A percentile compares a stretch with the other conserved stretches of the same genome.
phyloP scores from a whole-genome alignment of 2,113 vertebrate genomes.

The Zosterops hypoxanthus region DNA sequence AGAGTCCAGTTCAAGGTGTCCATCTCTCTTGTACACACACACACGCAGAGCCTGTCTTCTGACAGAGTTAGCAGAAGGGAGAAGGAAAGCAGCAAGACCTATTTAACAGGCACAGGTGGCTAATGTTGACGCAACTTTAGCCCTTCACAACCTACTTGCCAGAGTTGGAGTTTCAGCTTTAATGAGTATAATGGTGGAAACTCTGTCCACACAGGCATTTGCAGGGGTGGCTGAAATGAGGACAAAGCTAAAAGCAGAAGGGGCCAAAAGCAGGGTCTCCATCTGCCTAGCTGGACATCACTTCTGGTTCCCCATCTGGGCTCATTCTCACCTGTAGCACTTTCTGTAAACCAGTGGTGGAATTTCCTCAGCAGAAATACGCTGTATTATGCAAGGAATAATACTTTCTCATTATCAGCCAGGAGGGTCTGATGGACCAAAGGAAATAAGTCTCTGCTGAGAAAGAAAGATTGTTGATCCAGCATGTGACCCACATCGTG shows the following conservation, averaged over 20 bases:
- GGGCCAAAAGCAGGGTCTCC: not conserved
- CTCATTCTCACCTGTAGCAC: not conserved
- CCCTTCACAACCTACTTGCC: not conserved
- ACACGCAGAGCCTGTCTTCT: not conserved
- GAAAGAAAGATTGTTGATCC: not conserved
- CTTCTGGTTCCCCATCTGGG: not conserved
- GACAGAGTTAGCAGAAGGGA: not conserved
- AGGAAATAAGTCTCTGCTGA: not conserved
- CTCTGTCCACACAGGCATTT: not conserved
- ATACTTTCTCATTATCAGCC: not conserved
- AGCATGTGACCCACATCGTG: not conserved
- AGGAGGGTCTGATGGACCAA: not conserved
- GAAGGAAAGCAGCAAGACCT: not conserved
- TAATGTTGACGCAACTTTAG: not conserved
- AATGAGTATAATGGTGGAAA: not conserved
- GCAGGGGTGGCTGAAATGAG: not conserved
- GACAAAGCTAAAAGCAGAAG: not conserved
- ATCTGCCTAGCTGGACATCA: not conserved
- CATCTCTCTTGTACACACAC: not conserved
- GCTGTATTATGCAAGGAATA: not conserved
- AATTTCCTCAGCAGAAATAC: not conserved
- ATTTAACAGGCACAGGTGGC: not conserved
- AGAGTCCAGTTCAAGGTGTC: constrained; percentile 2
- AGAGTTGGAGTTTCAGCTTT: not conserved
- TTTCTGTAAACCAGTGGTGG: not conserved